These are phyloP conservation scores for Patella ulyssiponensis DNA, from an alignment of 2,888 invertebrate genomes.

Conservation along the genomic window DNA sequence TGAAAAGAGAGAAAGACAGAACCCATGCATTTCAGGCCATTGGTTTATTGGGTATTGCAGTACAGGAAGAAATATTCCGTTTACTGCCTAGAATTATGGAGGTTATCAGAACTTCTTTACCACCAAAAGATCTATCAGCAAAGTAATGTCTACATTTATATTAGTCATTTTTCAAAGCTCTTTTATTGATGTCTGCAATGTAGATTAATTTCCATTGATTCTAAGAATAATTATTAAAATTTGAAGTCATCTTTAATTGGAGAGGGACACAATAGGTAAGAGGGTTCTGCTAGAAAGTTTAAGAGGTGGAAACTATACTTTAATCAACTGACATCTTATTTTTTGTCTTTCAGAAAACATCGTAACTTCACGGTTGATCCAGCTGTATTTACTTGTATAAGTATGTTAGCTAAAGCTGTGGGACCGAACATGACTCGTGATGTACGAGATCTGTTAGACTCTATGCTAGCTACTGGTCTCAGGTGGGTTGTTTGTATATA, in stretches of 20 bases:
- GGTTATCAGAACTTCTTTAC: conserved; percentile 82
- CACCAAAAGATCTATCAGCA: conserved; percentile 75
- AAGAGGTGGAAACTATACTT: too few relatives aligned
- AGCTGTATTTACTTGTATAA: conserved; percentile 93
- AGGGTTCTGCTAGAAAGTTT: too few relatives aligned
- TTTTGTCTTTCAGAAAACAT: conserved; percentile 77
- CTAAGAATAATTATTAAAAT: not conserved
- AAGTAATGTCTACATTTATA: conserved; percentile 58
- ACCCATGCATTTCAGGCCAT: conserved; percentile 91
- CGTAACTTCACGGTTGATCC: conserved; percentile 80
- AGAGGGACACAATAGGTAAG: too few relatives aligned
- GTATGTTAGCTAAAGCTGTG: conserved; percentile 89
- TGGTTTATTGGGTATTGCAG: conserved; percentile 91
- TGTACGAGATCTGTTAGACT: conserved; percentile 84
- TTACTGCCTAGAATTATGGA: conserved; percentile 90
- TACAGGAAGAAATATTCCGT: conserved; percentile 84
- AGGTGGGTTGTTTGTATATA: conserved; percentile 56
- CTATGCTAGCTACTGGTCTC: conserved; percentile 94
- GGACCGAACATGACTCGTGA: conserved; percentile 79
- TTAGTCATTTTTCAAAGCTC: not conserved
- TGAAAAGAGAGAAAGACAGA: conserved; percentile 82
- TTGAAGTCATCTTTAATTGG: not conserved
- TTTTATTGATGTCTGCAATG: not conserved
- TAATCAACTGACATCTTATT: not conserved
- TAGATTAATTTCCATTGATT: conserved; percentile 15